Evolutionary conservation across 2,113 vertebrate genomes (phyloP), one percentile per base, ranked within the genome.

Genomic region (Microtus richardsoni): DNA sequence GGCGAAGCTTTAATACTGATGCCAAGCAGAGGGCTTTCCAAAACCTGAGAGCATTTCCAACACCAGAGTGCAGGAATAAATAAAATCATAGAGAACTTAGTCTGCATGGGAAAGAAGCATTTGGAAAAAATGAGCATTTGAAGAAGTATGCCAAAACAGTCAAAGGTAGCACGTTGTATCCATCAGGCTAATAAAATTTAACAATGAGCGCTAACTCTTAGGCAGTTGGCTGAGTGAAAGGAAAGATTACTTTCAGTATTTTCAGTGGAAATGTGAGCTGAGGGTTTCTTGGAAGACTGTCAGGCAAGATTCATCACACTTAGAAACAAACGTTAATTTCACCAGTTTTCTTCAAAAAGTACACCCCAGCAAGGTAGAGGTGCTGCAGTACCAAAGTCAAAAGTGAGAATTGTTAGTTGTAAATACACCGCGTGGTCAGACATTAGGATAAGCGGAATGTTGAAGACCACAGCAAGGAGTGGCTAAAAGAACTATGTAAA

Each of bases 231-330:
- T 91, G 39, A 78, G 70, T 84, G n/a, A 88, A n/a, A n/a, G 68
- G 54, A 94, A 84, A 95, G 17, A 77, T 64, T 86, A 68, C 58
- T 83, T 73, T 91, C 84, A 86, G 9, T 85, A 64, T 92, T 94
- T 94, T 94, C 60, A 78, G 54, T 58, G 71, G 73, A 89, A 86
- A 89, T 87, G 75, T 64, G 36, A 79, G 60, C 21, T 39, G 60
- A 91, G 39, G 30, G 58, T n/a, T 16, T 68, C 85, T 94, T 84
- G 75, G 54, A 92, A 93, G 77, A 47, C 68, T 52, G 54, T 84
- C 86, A 91, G 91, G 73, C 73, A 93, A 89, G 10, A 75, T 49
- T 30, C 12, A 58, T 14, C 68, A 77, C 68, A 64, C 94, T 95
- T 92, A 70, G 91, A 94, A 94, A 68, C 44, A 21, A 79, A 70